Conservation (phyloP, 2,888 invertebrate genomes). For the Lasioglossum zephyrum region DNA sequence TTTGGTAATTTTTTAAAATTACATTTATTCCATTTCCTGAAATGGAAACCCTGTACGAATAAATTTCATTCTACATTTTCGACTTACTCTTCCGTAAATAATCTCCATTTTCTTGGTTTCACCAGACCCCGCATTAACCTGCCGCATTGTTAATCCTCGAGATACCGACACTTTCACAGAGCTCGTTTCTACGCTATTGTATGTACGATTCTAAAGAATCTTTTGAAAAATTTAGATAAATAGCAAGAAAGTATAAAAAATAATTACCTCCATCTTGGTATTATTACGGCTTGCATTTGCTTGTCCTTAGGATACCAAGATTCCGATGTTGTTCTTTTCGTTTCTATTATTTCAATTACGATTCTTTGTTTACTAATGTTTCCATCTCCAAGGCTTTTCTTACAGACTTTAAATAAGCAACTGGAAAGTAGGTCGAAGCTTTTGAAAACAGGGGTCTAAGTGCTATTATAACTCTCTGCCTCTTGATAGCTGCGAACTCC, state of each 20-base stretch:
- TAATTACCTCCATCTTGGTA: not conserved
- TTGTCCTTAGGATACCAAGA: not conserved
- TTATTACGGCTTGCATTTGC: not conserved
- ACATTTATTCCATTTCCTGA: not conserved
- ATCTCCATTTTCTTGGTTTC: not conserved
- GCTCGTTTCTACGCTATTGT: not conserved
- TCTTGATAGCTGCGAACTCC: not conserved
- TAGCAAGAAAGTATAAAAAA: not conserved
- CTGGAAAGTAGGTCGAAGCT: not conserved
- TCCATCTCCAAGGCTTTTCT: not conserved
- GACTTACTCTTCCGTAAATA: not conserved
- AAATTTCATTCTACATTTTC: not conserved
- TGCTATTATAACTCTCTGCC: not conserved
- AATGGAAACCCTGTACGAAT: not conserved
- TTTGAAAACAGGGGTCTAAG: not conserved
- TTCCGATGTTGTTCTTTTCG: not conserved
- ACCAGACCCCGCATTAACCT: not conserved
- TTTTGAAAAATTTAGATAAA: not conserved
- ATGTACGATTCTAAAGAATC: not conserved
- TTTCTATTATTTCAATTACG: not conserved
- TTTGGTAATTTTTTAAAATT: not conserved
- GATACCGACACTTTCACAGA: not conserved
- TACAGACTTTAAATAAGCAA: not conserved
- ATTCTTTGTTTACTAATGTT: not conserved
- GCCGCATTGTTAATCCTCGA: not conserved